Base-by-base conservation (phyloP, 2,113 vertebrate genomes). In the Poeciliopsis turrubarensis region DNA sequence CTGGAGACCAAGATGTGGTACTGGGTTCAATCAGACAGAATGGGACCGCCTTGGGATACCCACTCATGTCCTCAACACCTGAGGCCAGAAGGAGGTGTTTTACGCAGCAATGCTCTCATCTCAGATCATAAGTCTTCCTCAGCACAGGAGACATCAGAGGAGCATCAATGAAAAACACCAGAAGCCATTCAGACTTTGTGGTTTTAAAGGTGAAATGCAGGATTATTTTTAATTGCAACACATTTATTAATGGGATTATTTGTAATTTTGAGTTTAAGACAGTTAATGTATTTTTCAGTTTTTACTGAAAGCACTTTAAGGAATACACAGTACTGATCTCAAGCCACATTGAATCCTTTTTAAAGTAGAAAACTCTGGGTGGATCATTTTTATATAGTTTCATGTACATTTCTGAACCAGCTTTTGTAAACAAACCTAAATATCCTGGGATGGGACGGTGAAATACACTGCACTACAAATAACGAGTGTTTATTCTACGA, bases 1-100 rank as follows among this genome's bases (percentile, higher is more conserved):
- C 26, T 73, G 78, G 79, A 82, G 86, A 87, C 69, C 79, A 79
- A 80, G 80, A 70, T 83, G 64, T 68, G 75, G 84, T 83, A 60
- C 80, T 82, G 62, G 84, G 76, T 83, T 90, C 84, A 86, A 82
- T 88, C 84, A 93, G 81, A 90, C 86, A 90, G 88, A 88, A 89
- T 86, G 86, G 83, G 81, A 76, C 80, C 26, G 84, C 79, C 88
- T 87, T 86, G 84, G 89, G 84, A 89, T 79, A 68, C 81, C 83
- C 80, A 25, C 51, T 57, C 75, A 65, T 77, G 85, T 91, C 88
- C 75, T 78, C 77, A 82, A 85, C 90, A 93, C 89, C 91, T 94
- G 92, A 65, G 84, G 87, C 89, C 89, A 83, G 70, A 68, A 79
- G 81, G 82, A 87, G 79, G 82, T 83, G 80, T 89, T 90, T 89